Conservation (phyloP, 2,888 invertebrate species). For the Fragum sueziense region DNA sequence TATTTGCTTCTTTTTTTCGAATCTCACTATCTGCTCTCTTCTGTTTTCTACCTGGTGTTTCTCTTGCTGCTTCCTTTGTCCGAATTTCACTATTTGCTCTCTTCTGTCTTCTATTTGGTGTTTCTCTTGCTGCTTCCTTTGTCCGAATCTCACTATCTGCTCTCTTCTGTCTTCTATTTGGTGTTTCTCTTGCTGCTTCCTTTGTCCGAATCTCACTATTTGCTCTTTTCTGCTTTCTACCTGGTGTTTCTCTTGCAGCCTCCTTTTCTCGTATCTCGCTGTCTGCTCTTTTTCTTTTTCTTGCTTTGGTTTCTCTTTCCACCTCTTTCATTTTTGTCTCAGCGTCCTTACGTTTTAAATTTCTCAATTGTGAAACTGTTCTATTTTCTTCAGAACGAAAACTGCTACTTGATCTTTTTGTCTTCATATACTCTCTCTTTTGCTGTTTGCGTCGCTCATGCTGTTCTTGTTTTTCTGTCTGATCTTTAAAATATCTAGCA, state of each 20-base stretch:
- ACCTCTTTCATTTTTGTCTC: not conserved
- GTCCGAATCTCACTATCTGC: not conserved
- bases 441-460: not conserved
- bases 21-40: constrained; percentile 5
- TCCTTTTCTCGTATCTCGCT: not conserved
- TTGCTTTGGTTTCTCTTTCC: not conserved
- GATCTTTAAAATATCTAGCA: not conserved
- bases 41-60: not conserved
- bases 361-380: not conserved
- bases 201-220: constrained; percentile 9
- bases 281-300: not conserved
- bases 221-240: not conserved
- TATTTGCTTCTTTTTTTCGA: constrained; percentile 1
- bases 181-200: constrained; percentile 10
- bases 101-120: too few relatives aligned
- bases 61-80: constrained; percentile 6
- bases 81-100: not conserved
- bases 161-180: not conserved
- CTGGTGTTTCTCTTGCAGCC: not conserved
- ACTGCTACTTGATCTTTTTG: not conserved
- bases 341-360: too few relatives aligned
- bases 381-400: not conserved
- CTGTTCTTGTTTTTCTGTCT: not conserved
- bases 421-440: not conserved
- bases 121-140: constrained; percentile 1